Evolutionary conservation across 1,140 invertebrate species (phyloP).

Genomic region (Drosophila kikkawai): DNA sequence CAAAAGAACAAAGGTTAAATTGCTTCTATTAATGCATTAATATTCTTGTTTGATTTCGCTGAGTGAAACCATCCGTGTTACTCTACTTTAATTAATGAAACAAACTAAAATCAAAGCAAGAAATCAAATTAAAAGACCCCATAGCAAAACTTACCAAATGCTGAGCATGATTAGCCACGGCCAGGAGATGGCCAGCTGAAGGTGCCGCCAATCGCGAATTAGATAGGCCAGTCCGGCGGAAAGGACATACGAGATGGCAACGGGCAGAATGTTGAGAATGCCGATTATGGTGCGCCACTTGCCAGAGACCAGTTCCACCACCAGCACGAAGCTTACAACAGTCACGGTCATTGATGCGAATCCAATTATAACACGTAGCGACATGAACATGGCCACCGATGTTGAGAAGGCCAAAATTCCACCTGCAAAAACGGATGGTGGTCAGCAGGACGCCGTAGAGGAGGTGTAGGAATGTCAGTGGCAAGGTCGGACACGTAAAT

Average conservation of each 20-base stretch:
- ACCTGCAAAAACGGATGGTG: conserved; percentile 78
- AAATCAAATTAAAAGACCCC: background rate
- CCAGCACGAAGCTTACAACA: conserved; percentile 90
- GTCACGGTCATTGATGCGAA: conserved; percentile 89
- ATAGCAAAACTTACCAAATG: conserved; percentile 86
- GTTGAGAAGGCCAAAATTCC: conserved; percentile 87
- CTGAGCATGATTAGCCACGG: conserved; percentile 88
- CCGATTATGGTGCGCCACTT: conserved; percentile 90
- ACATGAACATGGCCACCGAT: conserved; percentile 88
- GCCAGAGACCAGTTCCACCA: conserved; percentile 90
- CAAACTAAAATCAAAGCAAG: background rate
- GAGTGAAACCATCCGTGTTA: conserved; percentile 5
- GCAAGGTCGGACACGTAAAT: conserved; percentile 78
- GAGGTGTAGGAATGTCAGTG: conserved; percentile 65
- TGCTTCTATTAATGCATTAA: too few relatives aligned
- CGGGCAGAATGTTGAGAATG: conserved; percentile 90
- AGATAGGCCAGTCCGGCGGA: conserved; percentile 88
- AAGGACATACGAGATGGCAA: conserved; percentile 89
- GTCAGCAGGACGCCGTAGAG: conserved; percentile 12
- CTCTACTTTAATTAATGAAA: background rate
- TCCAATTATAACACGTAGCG: conserved; percentile 88
- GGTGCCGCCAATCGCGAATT: conserved; percentile 89
- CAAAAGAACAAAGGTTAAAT: conserved; percentile 1
- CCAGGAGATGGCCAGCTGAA: conserved; percentile 90
- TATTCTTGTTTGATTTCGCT: conserved; percentile 5